Evolutionary conservation across 2,113 vertebrate species (phyloP).

Genomic region (Pelvicachromis taeniatus): DNA sequence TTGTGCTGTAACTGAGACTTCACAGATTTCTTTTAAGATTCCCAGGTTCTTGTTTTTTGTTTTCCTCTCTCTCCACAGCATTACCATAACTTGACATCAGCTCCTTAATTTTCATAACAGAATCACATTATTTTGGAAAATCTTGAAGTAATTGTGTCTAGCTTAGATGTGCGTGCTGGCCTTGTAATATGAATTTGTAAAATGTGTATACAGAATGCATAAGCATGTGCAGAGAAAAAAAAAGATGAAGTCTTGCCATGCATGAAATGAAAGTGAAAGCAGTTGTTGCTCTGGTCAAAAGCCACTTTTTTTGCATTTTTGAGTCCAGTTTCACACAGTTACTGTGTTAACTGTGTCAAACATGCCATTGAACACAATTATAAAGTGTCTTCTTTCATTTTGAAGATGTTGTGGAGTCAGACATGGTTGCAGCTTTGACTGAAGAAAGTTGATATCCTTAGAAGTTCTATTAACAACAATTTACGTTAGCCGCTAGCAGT

Average conservation of each 20-base stretch:
- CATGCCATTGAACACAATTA: neutral
- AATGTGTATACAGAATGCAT: neutral
- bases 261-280: neutral
- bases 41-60: neutral
- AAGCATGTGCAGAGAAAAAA: neutral
- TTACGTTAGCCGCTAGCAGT: neutral
- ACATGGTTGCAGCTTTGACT: neutral
- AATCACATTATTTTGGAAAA: neutral
- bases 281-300: neutral
- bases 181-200: neutral
- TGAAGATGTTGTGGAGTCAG: neutral
- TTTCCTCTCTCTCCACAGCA: neutral
- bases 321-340: neutral
- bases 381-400: neutral
- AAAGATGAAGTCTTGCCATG: neutral
- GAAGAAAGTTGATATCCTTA: neutral
- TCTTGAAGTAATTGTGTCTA: neutral
- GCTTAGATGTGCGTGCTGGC: neutral
- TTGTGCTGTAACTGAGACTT: conserved; percentile 24
- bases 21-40: neutral
- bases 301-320: neutral
- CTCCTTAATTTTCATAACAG: neutral
- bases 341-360: neutral
- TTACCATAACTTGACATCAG: neutral
- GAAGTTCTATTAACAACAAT: rapidly evolving